These are phyloP conservation scores for Aratinga solstitialis DNA, from an alignment of 2,797 vertebrate species.

Conservation along the genomic window DNA sequence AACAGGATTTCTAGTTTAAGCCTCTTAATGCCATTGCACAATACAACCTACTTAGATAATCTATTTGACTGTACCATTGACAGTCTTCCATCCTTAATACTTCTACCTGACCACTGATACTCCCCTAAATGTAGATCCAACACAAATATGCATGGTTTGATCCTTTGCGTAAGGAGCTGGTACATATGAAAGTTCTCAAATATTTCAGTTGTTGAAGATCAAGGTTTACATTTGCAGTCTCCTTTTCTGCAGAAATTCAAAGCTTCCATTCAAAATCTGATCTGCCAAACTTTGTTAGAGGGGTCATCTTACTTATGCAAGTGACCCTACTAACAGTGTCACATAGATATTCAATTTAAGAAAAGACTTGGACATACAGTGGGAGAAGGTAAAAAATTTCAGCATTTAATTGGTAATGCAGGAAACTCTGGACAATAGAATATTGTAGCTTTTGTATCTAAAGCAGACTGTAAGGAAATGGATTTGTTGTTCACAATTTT, in stretches of 20 bases:
- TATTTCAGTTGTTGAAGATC: neutral
- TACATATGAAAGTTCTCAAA: neutral
- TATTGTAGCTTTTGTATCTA: neutral
- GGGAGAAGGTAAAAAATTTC: neutral
- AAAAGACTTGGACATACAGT: neutral
- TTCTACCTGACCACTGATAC: neutral
- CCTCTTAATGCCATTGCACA: slow-evolving; percentile 7
- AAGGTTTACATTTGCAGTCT: neutral
- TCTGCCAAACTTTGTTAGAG: neutral
- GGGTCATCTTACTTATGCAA: slow-evolving; percentile 1
- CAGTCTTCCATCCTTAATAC: neutral
- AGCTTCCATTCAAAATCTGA: neutral
- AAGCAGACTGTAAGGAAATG: neutral
- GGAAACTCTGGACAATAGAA: neutral
- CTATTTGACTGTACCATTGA: neutral
- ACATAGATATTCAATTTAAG: neutral
- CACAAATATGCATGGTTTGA: neutral
- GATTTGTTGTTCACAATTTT: neutral
- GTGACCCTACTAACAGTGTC: neutral
- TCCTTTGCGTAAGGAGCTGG: neutral
- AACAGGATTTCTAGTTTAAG: neutral
- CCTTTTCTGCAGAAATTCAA: neutral
- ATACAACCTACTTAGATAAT: neutral
- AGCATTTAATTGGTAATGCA: neutral
- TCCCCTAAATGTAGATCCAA: neutral